Base-by-base conservation (phyloP, 2,888 invertebrate genomes). In the Diaperis boleti region DNA sequence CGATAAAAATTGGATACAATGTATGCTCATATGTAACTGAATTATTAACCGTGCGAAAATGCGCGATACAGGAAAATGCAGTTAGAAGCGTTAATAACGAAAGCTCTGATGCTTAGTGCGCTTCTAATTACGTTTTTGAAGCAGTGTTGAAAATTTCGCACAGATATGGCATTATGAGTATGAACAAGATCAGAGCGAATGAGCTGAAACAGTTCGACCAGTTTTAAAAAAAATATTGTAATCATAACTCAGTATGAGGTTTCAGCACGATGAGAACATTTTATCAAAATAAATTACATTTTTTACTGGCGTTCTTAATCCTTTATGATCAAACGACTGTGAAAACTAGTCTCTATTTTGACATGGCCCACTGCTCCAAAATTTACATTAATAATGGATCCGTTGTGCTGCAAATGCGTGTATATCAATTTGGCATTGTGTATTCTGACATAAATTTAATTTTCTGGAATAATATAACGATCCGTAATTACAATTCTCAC, bases 241-340 rank as follows among this genome's bases (percentile, higher is more conserved):
- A n/a, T n/a, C n/a, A n/a, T n/a, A n/a, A n/a, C n/a, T n/a, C n/a
- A n/a, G n/a, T n/a, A n/a, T n/a, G n/a, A n/a, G n/a, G n/a, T n/a
- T n/a, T n/a, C n/a, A n/a, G n/a, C 64, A 62, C 54, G 62, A 66
- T 62, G 65, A 62, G 62, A 67, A 69, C 69, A 69, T 70, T 65
- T 70, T 70, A 69, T 69, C 70, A 70, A 69, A 70, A 70, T 70
- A 69, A 70, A 69, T 70, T 70, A 67, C 67, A 64, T 59, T 59
- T 64, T 64, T 59, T 64, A 55, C 55, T 45, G 47, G 42, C 49
- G 44, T 33, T 8, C 29, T 42, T 59, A 55, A 54, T 54, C 50
- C 37, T 20, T 54, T 20, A 59, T 45, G 59, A 63, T 52, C 59
- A 59, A 54, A 62, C 29, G n/a, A 26, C n/a, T 26, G 6, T 26